These are phyloP conservation scores for Indicator maculatus DNA, from an alignment of 2,113 vertebrate genomes.

Conservation along the genomic window DNA sequence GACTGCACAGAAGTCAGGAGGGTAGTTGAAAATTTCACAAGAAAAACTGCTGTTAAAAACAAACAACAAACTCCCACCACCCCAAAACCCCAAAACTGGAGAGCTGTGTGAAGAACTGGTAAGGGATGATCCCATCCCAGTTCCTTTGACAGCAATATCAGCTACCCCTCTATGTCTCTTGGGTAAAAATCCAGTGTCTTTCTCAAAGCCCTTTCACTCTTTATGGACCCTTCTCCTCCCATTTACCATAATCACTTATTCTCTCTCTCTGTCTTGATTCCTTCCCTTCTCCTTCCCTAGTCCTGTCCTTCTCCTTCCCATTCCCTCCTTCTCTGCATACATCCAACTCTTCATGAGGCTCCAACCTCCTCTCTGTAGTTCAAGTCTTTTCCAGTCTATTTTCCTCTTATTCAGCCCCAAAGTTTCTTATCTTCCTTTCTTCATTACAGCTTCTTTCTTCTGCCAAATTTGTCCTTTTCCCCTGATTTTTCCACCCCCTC, in stretches of 20 bases:
- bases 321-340: background rate
- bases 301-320: background rate
- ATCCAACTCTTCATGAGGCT: background rate
- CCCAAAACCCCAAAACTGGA: background rate
- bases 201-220: background rate
- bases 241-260: background rate
- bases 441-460: background rate
- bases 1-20: background rate
- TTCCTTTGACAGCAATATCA: background rate
- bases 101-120: background rate
- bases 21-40: background rate
- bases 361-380: background rate
- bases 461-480: conserved; percentile 34
- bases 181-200: background rate
- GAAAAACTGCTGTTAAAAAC: background rate
- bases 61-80: rapidly evolving
- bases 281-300: background rate
- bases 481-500: background rate
- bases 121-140: background rate
- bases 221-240: background rate
- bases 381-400: background rate
- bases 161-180: background rate
- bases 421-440: background rate
- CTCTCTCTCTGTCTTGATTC: background rate
- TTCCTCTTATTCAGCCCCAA: background rate